Percentiles rank a stretch among this genome's conserved stretches.
Conservation (phyloP, 2,797 vertebrate genomes). For the Galagoides demidoff region DNA sequence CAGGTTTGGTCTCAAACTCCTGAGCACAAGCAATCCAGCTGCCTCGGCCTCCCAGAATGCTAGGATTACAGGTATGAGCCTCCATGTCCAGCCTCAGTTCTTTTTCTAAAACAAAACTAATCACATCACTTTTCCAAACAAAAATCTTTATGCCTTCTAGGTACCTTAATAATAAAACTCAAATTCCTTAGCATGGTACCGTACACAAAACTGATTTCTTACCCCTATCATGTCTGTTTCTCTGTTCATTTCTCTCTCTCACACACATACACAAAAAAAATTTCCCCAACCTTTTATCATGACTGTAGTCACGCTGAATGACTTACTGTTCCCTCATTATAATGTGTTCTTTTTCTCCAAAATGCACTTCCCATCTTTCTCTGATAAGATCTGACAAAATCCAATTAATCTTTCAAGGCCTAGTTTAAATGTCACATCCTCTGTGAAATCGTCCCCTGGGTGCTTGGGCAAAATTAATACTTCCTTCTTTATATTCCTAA, state of each 20-base stretch:
- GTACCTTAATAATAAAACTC: neutral
- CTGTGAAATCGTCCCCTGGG: neutral
- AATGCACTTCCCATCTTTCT: neutral
- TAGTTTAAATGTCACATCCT: neutral
- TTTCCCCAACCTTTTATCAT: neutral
- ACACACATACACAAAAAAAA: too few species aligned
- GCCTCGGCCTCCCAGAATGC: too few species aligned
- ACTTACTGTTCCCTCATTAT: neutral
- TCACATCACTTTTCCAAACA: neutral
- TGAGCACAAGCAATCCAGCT: too few species aligned
- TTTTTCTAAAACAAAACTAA: neutral
- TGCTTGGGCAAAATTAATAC: neutral
- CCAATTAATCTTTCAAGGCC: neutral
- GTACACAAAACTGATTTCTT: neutral
- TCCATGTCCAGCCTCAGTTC: too few species aligned
- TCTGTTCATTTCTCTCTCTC: too few species aligned
- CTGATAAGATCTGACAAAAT: constrained; percentile 44
- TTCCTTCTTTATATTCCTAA: neutral
- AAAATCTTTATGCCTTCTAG: neutral
- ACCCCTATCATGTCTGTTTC: neutral
- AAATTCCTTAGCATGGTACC: neutral
- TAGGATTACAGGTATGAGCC: too few species aligned
- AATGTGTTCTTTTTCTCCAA: neutral
- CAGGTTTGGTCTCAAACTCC: too few species aligned
- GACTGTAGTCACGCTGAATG: neutral